Evolutionary conservation across 2,888 invertebrate species (phyloP).

Genomic region (Erpobdella octoculata): DNA sequence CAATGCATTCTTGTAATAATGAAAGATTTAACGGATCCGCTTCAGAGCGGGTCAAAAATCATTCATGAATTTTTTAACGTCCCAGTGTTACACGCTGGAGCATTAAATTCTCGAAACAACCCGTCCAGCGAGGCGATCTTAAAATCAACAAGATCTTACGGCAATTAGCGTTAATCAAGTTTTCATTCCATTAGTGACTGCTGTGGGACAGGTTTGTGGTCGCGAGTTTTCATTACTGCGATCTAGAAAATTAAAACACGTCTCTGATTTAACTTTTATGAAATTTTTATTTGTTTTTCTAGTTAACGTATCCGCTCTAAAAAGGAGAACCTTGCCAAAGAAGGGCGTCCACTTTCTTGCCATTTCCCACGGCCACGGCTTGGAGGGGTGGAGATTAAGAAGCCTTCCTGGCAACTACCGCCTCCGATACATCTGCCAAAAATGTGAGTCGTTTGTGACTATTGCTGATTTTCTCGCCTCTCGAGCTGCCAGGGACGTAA

Average conservation of each 20-base stretch:
- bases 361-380: slow-evolving; percentile 32
- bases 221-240: neutral
- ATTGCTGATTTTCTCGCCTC: too few species aligned
- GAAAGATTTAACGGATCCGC: neutral
- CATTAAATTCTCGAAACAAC: neutral
- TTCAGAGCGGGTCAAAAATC: neutral
- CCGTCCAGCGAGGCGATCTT: neutral
- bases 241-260: too few species aligned
- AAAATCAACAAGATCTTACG: neutral
- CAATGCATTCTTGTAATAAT: too few species aligned
- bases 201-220: neutral
- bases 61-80: slow-evolving; percentile 12
- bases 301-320: slow-evolving; percentile 31
- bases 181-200: slow-evolving; percentile 6
- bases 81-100: neutral
- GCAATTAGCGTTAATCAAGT: slow-evolving; percentile 8
- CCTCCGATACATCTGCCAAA: slow-evolving; percentile 36
- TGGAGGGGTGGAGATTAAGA: slow-evolving; percentile 34
- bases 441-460: slow-evolving; percentile 30
- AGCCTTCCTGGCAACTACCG: slow-evolving; percentile 33
- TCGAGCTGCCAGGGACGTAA: too few species aligned
- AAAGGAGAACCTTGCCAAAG: slow-evolving; percentile 28
- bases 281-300: neutral
- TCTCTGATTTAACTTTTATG: neutral
- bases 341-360: slow-evolving; percentile 26